Evolutionary conservation across 2,888 invertebrate genomes (phyloP).

Genomic region (Macrophya annulata): DNA sequence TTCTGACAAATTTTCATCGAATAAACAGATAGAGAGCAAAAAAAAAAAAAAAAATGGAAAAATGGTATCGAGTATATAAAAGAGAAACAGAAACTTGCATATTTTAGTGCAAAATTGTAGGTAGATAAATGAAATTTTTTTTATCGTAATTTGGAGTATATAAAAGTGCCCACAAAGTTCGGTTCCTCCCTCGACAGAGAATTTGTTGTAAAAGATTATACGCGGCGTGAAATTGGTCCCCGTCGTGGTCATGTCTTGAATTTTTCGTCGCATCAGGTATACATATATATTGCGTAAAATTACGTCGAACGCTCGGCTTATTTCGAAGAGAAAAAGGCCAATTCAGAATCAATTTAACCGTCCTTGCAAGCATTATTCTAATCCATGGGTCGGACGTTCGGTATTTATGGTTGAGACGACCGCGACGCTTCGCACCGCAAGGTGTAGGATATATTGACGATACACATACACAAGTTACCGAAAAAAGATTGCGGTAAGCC

Average conservation of each 20-base stretch:
- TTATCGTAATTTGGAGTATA: background rate
- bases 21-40: background rate
- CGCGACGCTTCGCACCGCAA: slow-evolving; percentile 1
- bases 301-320: slow-evolving; percentile 7
- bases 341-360: slow-evolving; percentile 63
- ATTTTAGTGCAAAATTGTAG: background rate
- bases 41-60: background rate
- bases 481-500: slow-evolving; percentile 47
- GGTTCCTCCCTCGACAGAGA: background rate
- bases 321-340: slow-evolving; percentile 45
- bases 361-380: slow-evolving; percentile 58
- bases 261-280: background rate
- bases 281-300: background rate
- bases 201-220: slow-evolving; percentile 44
- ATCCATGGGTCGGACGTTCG: slow-evolving; percentile 54
- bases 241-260: slow-evolving; percentile 13
- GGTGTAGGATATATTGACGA: background rate
- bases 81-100: background rate
- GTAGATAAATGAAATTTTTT: background rate
- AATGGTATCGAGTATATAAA: background rate
- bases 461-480: slow-evolving; percentile 41
- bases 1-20: background rate
- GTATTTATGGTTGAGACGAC: slow-evolving; percentile 58
- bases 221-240: slow-evolving; percentile 44
- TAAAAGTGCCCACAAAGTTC: background rate